Conservation (phyloP, 2,113 vertebrate species). For the Centropus unirufus region DNA sequence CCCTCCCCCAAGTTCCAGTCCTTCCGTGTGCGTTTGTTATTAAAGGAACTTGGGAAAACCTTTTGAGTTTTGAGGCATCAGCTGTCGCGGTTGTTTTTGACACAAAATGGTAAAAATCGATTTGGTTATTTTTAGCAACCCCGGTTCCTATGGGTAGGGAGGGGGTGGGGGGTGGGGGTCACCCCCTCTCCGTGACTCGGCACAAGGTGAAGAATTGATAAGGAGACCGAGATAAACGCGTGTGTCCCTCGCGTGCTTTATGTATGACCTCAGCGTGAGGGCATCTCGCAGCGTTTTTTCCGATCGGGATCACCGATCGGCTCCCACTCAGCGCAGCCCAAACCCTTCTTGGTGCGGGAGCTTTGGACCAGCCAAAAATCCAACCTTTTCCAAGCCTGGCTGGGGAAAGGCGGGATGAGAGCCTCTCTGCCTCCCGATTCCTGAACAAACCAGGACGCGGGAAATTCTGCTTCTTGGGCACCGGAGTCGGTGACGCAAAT, state of each 20-base stretch:
- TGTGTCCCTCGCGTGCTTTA: not conserved
- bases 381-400: not conserved
- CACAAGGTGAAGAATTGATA: constrained; percentile 8
- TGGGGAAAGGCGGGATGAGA: not conserved
- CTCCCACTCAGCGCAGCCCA: not conserved
- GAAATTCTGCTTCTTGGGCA: too few species aligned
- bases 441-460: too few species aligned
- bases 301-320: too few species aligned
- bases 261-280: not conserved
- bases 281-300: too few species aligned
- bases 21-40: not conserved
- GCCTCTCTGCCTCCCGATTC: accelerated
- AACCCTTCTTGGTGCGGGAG: accelerated
- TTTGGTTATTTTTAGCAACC: not conserved
- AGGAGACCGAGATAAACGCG: not conserved
- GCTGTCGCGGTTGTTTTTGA: not conserved
- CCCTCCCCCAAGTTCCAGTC: not conserved
- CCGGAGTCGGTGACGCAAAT: too few species aligned
- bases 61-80: not conserved
- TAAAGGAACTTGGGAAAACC: not conserved
- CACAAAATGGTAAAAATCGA: not conserved
- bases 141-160: not conserved
- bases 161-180: not conserved
- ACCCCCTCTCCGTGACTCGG: accelerated
- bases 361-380: too few species aligned